Conservation (phyloP, 2,797 vertebrate genomes). For the Aratinga solstitialis region DNA sequence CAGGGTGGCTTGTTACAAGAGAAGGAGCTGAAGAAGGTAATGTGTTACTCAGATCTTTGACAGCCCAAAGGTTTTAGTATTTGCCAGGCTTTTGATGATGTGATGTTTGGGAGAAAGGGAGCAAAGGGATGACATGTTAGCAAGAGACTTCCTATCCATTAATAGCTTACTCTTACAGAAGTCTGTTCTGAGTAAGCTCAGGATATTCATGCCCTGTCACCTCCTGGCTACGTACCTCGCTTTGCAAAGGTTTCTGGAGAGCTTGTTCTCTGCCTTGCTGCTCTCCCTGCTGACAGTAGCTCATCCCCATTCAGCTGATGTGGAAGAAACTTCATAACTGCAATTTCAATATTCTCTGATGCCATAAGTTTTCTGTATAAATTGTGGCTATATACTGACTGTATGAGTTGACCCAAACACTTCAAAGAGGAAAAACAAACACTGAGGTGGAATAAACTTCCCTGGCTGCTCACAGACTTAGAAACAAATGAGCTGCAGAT, state of each 20-base stretch:
- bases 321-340: background rate
- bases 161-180: background rate
- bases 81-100: background rate
- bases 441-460: background rate
- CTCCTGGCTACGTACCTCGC: background rate
- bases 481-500: background rate
- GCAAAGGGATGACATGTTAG: background rate
- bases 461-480: background rate
- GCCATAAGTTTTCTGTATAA: rapidly evolving
- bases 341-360: background rate
- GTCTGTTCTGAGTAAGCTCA: background rate
- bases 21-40: background rate
- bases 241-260: background rate
- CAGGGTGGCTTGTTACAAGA: background rate
- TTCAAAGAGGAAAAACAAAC: background rate
- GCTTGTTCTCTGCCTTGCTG: background rate
- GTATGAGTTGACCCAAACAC: background rate
- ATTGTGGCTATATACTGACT: background rate
- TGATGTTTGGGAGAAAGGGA: background rate
- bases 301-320: background rate
- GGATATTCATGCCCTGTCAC: background rate
- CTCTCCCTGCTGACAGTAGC: background rate
- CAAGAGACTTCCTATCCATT: background rate
- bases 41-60: background rate
- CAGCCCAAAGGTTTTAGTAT: background rate